Base-by-base conservation (phyloP, 2,113 vertebrate species). In the Callipepla californica region DNA sequence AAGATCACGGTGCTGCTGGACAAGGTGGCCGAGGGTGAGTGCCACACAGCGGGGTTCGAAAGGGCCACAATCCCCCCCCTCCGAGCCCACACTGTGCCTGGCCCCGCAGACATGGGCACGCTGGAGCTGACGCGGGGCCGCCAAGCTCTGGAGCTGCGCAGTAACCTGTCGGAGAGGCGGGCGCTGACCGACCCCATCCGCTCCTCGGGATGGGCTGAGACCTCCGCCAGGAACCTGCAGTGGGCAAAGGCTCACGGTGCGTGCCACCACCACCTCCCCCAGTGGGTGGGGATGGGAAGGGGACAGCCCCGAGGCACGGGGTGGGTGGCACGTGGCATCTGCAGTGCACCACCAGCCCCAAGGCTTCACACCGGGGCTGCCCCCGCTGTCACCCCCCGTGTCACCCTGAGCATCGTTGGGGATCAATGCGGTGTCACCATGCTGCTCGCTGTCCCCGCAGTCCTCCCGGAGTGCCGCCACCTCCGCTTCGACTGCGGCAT, bases 1-100 rank as follows among this genome's bases (percentile, higher is more conserved):
- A 99, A 99, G 96, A 98, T 99, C 95, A 98, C 98, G 0, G 98
- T 98, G 79, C 97, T 99, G 97, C 97, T 99, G 45, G 98, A 99
- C 97, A 97, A 96, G 93, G 98, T 99, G 81, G 98, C 98, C 0
- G 98, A 99, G 97, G 98, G 98, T 98, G 96, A 92, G 96, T 93
- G 63, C 77, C 25, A 32, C 55, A 65, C 4, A 2, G 50, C 28
- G 55, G 36, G 38, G 18, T 4, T 2, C 1, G 1, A 9, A 22
- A 23, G 10, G 13, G 48, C 48, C 32, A 18, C 10, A 2, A 3
- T 34, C 50, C n/a, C 20, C n/a, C 3, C 36, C 36, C 36, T 0
- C 55, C 0, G 9, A 94, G 26, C 51, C 26, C 22, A 34, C 25
- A 25, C 2, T 28, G 6, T 68, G 8, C 10, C 10, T 6, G 25